Conservation (phyloP, 2,888 invertebrate species). For the Teleogryllus oceanicus region DNA sequence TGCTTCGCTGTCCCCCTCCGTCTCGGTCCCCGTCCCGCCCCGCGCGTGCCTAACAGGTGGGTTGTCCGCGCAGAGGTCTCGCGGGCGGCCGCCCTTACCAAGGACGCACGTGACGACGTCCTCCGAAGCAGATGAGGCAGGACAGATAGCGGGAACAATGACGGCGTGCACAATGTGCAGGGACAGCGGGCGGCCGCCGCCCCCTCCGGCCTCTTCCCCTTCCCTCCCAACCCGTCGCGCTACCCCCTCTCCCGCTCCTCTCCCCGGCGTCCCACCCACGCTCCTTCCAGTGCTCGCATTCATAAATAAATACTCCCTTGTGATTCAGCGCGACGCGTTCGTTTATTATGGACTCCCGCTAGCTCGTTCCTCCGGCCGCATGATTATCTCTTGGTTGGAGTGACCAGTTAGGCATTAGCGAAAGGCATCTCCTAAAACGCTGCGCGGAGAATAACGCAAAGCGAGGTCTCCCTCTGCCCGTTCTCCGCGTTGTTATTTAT, state of each 20-base stretch:
- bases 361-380: background rate
- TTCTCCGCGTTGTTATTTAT: background rate
- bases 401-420: background rate
- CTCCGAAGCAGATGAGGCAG: background rate
- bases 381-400: background rate
- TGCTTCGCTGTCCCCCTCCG: no score
- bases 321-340: background rate
- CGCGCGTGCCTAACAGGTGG: background rate
- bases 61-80: background rate
- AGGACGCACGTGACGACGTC: background rate
- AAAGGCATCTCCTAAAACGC: background rate
- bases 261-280: no score
- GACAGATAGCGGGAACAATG: background rate
- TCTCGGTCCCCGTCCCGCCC: no score
- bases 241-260: no score
- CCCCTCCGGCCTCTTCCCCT: no score
- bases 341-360: background rate
- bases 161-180: background rate
- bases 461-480: background rate
- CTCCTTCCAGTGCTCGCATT: background rate
- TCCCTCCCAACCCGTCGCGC: no score
- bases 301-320: constrained; percentile 9
- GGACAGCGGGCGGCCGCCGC: background rate
- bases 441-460: background rate
- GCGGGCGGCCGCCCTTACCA: background rate